A percentile compares a stretch with the other conserved stretches of the same genome.
Conservation (phyloP, 2,113 vertebrate species). For the Crotalus helleri region DNA sequence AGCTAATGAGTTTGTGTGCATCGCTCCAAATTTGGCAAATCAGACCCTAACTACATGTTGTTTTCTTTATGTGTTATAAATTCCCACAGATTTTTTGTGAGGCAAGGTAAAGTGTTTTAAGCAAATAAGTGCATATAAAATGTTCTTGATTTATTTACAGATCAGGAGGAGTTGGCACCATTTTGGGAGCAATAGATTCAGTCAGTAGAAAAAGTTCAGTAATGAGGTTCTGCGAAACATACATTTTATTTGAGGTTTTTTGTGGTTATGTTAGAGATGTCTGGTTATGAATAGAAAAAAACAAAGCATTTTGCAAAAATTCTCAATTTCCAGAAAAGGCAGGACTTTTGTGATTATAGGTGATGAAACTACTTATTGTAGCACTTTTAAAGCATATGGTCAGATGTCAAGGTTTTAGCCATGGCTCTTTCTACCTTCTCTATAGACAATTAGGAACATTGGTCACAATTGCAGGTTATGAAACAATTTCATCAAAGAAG, state of each 20-base stretch:
- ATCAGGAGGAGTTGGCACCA: not conserved
- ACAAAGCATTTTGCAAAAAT: not conserved
- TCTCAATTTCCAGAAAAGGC: not conserved
- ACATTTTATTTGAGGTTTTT: not conserved
- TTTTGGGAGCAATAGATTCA: not conserved
- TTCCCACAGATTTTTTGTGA: not conserved
- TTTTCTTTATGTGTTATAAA: slow-evolving; percentile 4
- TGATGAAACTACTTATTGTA: not conserved
- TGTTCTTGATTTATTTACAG: not conserved
- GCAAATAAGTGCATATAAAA: not conserved
- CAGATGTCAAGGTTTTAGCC: not conserved
- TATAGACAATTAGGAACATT: not conserved
- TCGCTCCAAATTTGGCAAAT: slow-evolving; percentile 50
- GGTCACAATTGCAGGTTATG: not conserved
- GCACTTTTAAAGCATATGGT: not conserved
- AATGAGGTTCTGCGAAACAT: not conserved
- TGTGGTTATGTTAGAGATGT: not conserved
- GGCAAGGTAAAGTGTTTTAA: not conserved
- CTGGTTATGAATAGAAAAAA: not conserved
- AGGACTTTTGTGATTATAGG: not conserved
- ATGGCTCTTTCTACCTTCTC: not conserved
- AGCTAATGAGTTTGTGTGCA: slow-evolving; percentile 39
- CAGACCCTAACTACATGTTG: slow-evolving; percentile 23
- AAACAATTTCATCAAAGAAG: not conserved
- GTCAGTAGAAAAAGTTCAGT: not conserved